phyloP scores from a whole-genome alignment of 2,113 vertebrate genomes.

The Rissa tridactyla region DNA sequence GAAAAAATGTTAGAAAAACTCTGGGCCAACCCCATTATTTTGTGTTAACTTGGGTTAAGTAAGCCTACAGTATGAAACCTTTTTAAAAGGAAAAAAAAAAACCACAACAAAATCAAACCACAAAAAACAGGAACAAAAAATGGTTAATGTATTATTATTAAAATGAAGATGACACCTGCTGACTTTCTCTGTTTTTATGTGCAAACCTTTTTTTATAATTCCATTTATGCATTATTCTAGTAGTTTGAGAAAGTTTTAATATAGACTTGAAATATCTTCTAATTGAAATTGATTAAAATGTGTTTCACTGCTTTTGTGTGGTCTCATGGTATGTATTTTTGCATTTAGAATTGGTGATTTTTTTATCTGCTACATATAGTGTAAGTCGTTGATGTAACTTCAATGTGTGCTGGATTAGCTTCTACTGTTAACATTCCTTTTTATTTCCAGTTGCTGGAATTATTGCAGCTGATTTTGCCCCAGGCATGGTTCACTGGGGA shows the following conservation, averaged over 20 bases:
- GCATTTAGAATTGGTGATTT: not conserved
- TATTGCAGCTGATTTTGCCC: conserved; percentile 84
- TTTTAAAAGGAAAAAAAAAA: not conserved
- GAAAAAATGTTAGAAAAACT: not conserved
- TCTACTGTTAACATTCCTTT: conserved; percentile 54
- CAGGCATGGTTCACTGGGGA: conserved; percentile 79
- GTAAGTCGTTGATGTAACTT: conserved; percentile 11
- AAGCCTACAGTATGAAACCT: not conserved
- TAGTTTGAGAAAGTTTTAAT: not conserved
- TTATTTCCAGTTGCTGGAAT: conserved; percentile 79
- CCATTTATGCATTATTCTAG: not conserved
- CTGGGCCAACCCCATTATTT: conserved; percentile 6
- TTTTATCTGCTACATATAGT: not conserved
- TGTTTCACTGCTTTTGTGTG: not conserved
- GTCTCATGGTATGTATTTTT: not conserved
- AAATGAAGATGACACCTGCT: conserved; percentile 13
- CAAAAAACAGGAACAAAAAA: not conserved
- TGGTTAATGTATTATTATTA: not conserved
- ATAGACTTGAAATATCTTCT: not conserved
- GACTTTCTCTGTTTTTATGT: not conserved
- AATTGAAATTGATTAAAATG: not conserved
- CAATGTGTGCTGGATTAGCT: conserved; percentile 37
- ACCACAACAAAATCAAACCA: not conserved
- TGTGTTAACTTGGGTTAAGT: conserved; percentile 7
- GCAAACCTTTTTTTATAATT: not conserved